These are phyloP conservation scores for Zygothrica quintamaculata DNA, from an alignment of 2,888 invertebrate species.

Conservation along the genomic window DNA sequence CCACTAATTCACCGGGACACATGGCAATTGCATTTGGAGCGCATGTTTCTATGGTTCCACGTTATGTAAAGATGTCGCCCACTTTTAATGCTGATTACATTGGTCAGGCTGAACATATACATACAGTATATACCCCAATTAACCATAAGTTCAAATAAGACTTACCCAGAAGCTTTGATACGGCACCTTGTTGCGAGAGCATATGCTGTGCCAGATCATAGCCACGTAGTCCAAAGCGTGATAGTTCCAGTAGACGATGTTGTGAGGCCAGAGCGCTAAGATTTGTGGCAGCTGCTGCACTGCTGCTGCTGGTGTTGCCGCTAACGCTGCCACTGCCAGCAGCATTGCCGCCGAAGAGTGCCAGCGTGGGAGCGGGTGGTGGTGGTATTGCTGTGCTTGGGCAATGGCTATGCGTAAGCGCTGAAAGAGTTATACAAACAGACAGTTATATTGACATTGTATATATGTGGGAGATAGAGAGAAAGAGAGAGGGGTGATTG, in stretches of 20 bases:
- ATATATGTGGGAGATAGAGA: not conserved
- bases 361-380: constrained; percentile 81
- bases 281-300: constrained; percentile 86
- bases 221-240: constrained; percentile 92
- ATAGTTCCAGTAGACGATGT: constrained; percentile 92
- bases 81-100: constrained; percentile 57
- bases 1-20: constrained; percentile 64
- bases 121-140: constrained; percentile 1
- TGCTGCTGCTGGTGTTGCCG: no score
- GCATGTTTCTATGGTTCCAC: constrained; percentile 70
- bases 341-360: constrained; percentile 78
- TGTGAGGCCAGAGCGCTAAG: constrained; percentile 90
- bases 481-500: constrained; percentile 11
- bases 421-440: no score
- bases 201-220: constrained; percentile 96
- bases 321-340: constrained; percentile 16
- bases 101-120: constrained; percentile 58
- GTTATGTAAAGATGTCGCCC: constrained; percentile 45
- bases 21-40: constrained; percentile 78
- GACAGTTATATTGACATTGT: no score
- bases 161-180: constrained; percentile 95
- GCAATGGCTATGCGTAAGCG: constrained; percentile 62
- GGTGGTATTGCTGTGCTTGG: constrained; percentile 50
- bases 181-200: constrained; percentile 95
- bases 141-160: constrained; percentile 10